phyloP scores from a whole-genome alignment of 2,113 vertebrate species.

The Phrynocephalus versicolor region DNA sequence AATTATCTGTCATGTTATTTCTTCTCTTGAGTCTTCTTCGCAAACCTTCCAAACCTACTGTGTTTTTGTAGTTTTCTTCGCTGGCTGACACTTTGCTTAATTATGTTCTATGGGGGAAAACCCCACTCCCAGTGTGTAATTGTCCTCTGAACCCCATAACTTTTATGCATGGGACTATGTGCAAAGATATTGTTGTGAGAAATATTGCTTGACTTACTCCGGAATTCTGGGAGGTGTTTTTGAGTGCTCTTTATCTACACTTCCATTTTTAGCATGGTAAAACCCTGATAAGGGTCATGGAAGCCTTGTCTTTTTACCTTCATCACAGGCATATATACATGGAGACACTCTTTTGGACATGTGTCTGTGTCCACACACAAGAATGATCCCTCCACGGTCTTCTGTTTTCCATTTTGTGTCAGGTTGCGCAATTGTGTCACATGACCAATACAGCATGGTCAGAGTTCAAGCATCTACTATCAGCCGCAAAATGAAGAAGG shows the following conservation, averaged over 20 bases:
- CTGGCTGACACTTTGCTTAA: not conserved
- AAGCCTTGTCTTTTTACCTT: not conserved
- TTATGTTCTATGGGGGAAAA: not conserved
- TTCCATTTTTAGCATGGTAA: not conserved
- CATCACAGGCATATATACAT: not conserved
- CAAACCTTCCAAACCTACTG: not conserved
- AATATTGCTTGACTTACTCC: not conserved
- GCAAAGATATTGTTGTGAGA: not conserved
- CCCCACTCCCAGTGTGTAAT: not conserved
- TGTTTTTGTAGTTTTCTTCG: not conserved
- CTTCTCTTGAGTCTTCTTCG: not conserved
- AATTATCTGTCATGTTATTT: too few species aligned
- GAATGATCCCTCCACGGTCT: too few species aligned
- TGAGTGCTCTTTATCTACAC: not conserved
- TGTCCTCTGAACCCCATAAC: not conserved
- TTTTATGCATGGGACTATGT: not conserved
- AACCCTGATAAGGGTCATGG: not conserved
- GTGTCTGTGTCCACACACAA: too few species aligned
- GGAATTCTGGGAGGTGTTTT: not conserved
- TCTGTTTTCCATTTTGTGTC: too few species aligned
- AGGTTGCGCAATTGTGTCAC: too few species aligned
- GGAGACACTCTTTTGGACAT: not conserved
- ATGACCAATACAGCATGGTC: too few species aligned
- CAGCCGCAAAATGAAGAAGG: too few species aligned
- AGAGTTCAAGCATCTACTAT: too few species aligned